Conservation (phyloP, 2,888 invertebrate genomes). For the Tetranychus piercei region DNA sequence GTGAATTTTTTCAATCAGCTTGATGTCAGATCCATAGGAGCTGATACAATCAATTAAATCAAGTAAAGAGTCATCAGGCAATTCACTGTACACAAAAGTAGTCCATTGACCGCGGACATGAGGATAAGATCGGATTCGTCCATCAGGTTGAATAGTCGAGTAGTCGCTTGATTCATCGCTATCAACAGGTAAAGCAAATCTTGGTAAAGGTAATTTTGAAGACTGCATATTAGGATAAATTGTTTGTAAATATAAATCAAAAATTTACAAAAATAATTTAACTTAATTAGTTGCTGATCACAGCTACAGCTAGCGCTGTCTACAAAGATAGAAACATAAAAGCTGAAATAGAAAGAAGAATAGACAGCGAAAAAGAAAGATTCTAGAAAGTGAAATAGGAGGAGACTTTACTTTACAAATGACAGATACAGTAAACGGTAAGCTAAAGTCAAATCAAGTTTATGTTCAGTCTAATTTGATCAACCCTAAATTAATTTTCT, state of each 20-base stretch:
- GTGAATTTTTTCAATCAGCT: neutral
- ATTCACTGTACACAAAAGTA: neutral
- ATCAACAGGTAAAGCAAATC: neutral
- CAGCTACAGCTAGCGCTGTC: neutral
- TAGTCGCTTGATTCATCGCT: neutral
- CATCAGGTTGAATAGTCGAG: neutral
- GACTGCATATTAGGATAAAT: neutral
- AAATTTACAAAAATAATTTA: neutral
- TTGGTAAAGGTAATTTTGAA: neutral
- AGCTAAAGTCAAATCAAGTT: neutral
- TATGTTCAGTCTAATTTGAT: neutral
- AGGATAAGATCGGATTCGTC: conserved; percentile 1
- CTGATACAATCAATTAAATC: neutral
- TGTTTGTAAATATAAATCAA: neutral
- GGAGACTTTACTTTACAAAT: neutral
- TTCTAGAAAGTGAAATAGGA: neutral
- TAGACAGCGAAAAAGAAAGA: neutral
- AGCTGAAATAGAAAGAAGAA: neutral
- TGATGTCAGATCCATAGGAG: neutral
- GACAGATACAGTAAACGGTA: too few relatives aligned
- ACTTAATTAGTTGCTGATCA: too few relatives aligned
- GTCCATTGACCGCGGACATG: conserved; percentile 4
- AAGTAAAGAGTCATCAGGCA: neutral
- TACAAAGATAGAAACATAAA: neutral
- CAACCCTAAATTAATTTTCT: neutral